These are phyloP conservation scores for Agonopterix alstromeriana DNA, from an alignment of 2,888 invertebrate genomes.

Conservation along the genomic window DNA sequence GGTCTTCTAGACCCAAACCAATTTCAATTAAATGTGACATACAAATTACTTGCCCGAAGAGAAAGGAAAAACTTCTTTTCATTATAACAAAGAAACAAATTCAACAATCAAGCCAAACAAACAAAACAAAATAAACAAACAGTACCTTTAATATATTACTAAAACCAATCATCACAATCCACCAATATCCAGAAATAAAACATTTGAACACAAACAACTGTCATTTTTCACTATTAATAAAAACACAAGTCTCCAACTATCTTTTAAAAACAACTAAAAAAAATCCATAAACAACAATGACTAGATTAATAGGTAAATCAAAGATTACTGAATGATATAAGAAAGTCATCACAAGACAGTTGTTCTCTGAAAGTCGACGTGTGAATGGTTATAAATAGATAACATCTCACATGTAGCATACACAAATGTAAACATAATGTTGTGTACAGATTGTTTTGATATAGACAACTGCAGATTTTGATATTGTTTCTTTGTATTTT, in stretches of 20 bases:
- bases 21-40: too few relatives aligned
- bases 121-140: not conserved
- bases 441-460: slow-evolving; percentile 10
- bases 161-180: slow-evolving; percentile 49
- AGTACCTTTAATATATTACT: slow-evolving; percentile 48
- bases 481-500: too few relatives aligned
- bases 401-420: slow-evolving; percentile 53
- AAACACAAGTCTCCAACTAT: slow-evolving; percentile 15
- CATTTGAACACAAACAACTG: not conserved
- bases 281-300: not conserved
- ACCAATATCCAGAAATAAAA: slow-evolving; percentile 15
- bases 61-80: too few relatives aligned
- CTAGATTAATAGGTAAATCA: slow-evolving; percentile 1
- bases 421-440: slow-evolving; percentile 32
- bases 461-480: not conserved
- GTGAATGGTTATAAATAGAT: slow-evolving; percentile 55
- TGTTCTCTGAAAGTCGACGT: slow-evolving; percentile 10
- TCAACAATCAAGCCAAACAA: too few relatives aligned
- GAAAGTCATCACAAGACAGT: not conserved
- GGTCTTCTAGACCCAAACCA: too few relatives aligned
- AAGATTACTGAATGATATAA: not conserved
- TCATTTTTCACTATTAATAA: slow-evolving; percentile 26
- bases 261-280: not conserved
- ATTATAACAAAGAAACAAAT: too few relatives aligned
- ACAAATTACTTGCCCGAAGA: too few relatives aligned